Base-by-base conservation (phyloP, 1,140 invertebrate species). In the Drosophila leontia region DNA sequence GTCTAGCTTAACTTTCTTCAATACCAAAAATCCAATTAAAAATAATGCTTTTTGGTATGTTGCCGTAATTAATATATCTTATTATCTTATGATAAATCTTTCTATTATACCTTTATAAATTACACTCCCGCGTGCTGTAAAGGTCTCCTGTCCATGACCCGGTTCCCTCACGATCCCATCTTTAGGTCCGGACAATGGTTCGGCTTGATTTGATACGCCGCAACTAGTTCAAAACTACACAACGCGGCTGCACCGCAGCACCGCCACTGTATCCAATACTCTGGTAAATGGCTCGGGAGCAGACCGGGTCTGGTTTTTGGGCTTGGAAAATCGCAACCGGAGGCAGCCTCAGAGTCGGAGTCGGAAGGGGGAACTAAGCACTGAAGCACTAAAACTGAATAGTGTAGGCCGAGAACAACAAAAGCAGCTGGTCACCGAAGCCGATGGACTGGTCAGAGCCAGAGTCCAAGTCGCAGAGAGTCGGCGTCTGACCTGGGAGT, bases 191-290 rank as follows among this genome's bases (percentile, higher is more conserved):
- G 11, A 29, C 45, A 75, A 63, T 41, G 72, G 75, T 67, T 77
- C 62, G 42, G 47, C 74, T 60, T 77, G 75, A 77, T 77, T 77
- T 68, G 62, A 68, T 68, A 56, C 55, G 63, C 75, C 75, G 34
- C 74, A 77, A 77, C 74, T 77, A 77, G 75, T 77, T 77, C 75
- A 77, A 77, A 77, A 77, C 75, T 77, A 77, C 56, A 77, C 60
- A 75, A 61, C 51, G 60, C 60, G 72, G 62, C 53, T 76, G 74
- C 48, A 55, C 74, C 75, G 15, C 74, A 77, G 37, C 63, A 47
- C 47, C 35, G 42, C 44, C 53, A 59, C 51, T 37, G 26, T 42
- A 50, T 63, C 39, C 63, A 37, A 47, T 70, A 58, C 35, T 42
- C 12, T n/a, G 11, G 64, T 17, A 71, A 72, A 70, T 71, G 69